Base-by-base conservation (phyloP, 2,888 invertebrate genomes). In the Polia nebulosa region DNA sequence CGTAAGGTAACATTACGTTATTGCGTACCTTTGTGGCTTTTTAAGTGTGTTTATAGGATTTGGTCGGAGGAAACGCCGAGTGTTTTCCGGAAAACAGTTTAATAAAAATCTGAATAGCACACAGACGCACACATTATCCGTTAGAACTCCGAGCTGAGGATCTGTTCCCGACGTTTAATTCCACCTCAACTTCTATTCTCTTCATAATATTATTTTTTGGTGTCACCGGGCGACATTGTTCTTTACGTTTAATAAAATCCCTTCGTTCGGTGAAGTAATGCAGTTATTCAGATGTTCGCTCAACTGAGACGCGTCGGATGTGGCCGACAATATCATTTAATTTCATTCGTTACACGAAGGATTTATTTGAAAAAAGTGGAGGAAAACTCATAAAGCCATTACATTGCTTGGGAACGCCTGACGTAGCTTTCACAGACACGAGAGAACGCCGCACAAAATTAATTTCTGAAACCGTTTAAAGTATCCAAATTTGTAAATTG, bases 1-100 rank as follows among this genome's bases (percentile, higher is more conserved):
- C 90, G 87, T 89, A 87, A 90, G 90, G 91, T 89, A 90, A 89
- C 90, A 92, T 93, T 90, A 89, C 90, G 87, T 90, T 92, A 93
- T 93, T 92, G 89, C 89, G 85, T 91, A 91, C 91, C 91, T 93
- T 92, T 91, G 91, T 90, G 88, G 91, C 89, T 91, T 91, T 91
- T 91, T 90, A 90, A 92, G 88, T 89, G 89, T 90, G 88, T 91
- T 92, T 90, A 91, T 90, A 89, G 88, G 89, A 91, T 91, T 90
- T 87, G 77, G 64, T 72, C 82, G 76, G 73, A 80, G 81, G 70
- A 72, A 72, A 61, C 56, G 67, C 41, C 58, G 64, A 71, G 73
- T 70, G 56, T 76, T 79, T 79, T 61, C 56, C 56, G 66, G 62
- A 60, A 82, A 78, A 80, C 79, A 79, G 73, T 82, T 83, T 76